phyloP scores from a whole-genome alignment of 1,140 invertebrate species.

The Protaetia brevitarsis region DNA sequence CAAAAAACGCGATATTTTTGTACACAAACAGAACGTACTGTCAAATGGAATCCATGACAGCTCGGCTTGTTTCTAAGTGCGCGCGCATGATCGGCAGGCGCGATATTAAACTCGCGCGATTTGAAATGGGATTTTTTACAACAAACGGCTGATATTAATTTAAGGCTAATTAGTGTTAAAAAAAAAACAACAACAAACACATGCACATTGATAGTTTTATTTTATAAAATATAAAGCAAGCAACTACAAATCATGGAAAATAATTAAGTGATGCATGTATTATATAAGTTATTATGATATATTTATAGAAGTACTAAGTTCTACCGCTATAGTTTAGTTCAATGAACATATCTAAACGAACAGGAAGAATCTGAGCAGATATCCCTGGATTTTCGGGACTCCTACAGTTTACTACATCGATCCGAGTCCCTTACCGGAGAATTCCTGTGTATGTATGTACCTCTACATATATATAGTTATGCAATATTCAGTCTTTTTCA shows the following conservation, averaged over 20 bases:
- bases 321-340: background rate
- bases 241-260: too few species aligned
- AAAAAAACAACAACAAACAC: too few species aligned
- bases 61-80: slow-evolving; percentile 33
- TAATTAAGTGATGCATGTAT: too few species aligned
- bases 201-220: too few species aligned
- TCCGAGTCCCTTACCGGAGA: background rate
- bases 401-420: background rate
- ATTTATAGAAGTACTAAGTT: too few species aligned
- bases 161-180: too few species aligned
- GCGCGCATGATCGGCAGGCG: slow-evolving; percentile 35
- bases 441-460: background rate
- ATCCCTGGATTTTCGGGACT: background rate
- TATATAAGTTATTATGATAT: too few species aligned
- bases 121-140: background rate
- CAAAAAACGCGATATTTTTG: slow-evolving; percentile 43
- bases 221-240: too few species aligned
- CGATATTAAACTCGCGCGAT: slow-evolving; percentile 5
- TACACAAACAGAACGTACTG: slow-evolving; percentile 43
- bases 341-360: background rate
- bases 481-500: background rate
- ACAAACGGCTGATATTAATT: too few species aligned
- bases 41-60: slow-evolving; percentile 46
- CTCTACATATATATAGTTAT: too few species aligned
- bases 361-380: background rate